Evolutionary conservation across 2,113 vertebrate species (phyloP), one percentile per base, ranked within the genome.

Genomic region (Oncorhynchus nerka): DNA sequence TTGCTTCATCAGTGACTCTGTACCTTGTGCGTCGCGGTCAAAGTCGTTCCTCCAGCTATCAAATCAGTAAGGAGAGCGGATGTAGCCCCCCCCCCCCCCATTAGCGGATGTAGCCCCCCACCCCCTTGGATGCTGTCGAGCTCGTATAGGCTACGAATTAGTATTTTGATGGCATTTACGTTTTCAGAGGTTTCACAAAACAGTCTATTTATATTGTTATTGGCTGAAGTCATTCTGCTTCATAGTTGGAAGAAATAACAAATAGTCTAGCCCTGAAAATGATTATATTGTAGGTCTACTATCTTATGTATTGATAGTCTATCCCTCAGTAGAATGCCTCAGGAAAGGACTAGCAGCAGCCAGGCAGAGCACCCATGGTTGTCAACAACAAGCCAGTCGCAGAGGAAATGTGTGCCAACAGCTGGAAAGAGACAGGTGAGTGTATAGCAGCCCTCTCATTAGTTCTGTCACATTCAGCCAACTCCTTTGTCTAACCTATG

Each of bases 1-100:
- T 12, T 26, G 22, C 88, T 68, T 92, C 76, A 0, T 95, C 95
- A 0, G 95, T 95, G 83, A 95, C 87, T 67, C 15, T 32, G 28
- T 67, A 26, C 65, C 28, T 16, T 30, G 16, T 30, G 24, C 11
- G 26, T 24, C 28, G 28, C 39, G 6, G 28, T 13, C 26, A 28
- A 26, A 16, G 65, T 66, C 26, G 26, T 30, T 28, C 1, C 22
- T 28, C 26, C 64, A 13, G 13, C 26, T 67, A 67, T 67, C 59
- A 26, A 26, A 66, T 39, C n/a, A 32, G 15, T 3, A n/a, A 32
- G 22, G 32, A 32, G 30, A 59, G 59, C 16, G n/a, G 19, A 11
- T 11, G 39, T 45, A 45, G 39, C 39, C 39, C 39, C 39, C 34
- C 34, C 9, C 39, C 39, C 11, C 39, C 39, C 8, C 39, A 55